phyloP scores from a whole-genome alignment of 1,140 invertebrate genomes.

The Dendrolimus punctatus region DNA sequence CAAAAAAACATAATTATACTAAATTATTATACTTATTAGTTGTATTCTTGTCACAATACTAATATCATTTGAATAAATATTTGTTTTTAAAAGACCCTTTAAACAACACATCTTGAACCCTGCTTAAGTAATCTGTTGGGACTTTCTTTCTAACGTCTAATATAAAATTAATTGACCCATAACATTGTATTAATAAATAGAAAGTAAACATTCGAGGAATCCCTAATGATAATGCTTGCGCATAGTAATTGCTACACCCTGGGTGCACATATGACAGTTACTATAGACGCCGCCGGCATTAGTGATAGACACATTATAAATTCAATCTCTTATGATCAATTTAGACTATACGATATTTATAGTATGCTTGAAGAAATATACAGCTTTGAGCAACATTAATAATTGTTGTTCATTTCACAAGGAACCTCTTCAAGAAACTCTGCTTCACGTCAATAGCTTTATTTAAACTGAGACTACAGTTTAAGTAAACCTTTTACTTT shows the following conservation, averaged over 20 bases:
- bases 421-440: too few species aligned
- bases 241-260: slow-evolving; percentile 23
- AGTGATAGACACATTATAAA: slow-evolving; percentile 37
- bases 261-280: slow-evolving; percentile 26
- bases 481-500: too few species aligned
- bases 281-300: slow-evolving; percentile 24
- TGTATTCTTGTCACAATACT: not conserved
- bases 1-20: slow-evolving; percentile 5
- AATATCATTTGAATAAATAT: slow-evolving; percentile 9
- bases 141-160: slow-evolving; percentile 5
- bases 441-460: too few species aligned
- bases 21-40: not conserved
- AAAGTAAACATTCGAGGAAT: slow-evolving; percentile 42
- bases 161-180: slow-evolving; percentile 34
- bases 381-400: too few species aligned
- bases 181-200: slow-evolving; percentile 30
- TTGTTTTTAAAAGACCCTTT: too few species aligned
- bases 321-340: slow-evolving; percentile 43
- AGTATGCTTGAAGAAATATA: too few species aligned
- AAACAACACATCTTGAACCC: too few species aligned
- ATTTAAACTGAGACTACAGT: too few species aligned
- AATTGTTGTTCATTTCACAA: too few species aligned
- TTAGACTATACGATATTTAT: slow-evolving; percentile 7
- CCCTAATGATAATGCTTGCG: slow-evolving; percentile 19
- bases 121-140: too few species aligned